These are phyloP conservation scores for Procambarus clarkii DNA, from an alignment of 1,140 invertebrate genomes.

Conservation along the genomic window DNA sequence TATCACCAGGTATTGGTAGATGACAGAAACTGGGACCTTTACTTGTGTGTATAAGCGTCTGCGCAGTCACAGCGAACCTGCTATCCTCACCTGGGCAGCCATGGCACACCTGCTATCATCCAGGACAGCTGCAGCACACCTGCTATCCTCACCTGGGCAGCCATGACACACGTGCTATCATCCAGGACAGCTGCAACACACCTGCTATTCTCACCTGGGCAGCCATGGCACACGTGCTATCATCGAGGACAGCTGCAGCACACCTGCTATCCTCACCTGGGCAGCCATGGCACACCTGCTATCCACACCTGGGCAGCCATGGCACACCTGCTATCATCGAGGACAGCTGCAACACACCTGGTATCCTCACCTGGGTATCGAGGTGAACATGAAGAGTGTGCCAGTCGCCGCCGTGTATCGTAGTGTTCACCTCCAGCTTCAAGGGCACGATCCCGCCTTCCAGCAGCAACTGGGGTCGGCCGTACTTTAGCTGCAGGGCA, in stretches of 20 bases:
- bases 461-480: constrained; percentile 34
- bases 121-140: neutral
- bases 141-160: neutral
- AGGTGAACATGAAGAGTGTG: constrained; percentile 28
- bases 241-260: neutral
- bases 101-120: neutral
- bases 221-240: neutral
- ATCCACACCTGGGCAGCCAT: neutral
- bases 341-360: neutral
- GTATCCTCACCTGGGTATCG: constrained; percentile 14
- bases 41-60: too few relatives aligned
- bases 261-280: neutral
- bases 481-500: constrained; percentile 36
- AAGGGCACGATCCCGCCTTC: constrained; percentile 28
- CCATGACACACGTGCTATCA: neutral
- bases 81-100: neutral
- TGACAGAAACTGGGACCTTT: too few relatives aligned
- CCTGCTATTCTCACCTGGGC: neutral
- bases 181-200: neutral
- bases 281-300: neutral
- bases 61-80: neutral
- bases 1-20: too few relatives aligned
- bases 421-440: constrained; percentile 32
- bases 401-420: constrained; percentile 36
- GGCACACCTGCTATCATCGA: neutral